Conservation (phyloP, 1,140 invertebrate genomes). For the Orius laevigatus region DNA sequence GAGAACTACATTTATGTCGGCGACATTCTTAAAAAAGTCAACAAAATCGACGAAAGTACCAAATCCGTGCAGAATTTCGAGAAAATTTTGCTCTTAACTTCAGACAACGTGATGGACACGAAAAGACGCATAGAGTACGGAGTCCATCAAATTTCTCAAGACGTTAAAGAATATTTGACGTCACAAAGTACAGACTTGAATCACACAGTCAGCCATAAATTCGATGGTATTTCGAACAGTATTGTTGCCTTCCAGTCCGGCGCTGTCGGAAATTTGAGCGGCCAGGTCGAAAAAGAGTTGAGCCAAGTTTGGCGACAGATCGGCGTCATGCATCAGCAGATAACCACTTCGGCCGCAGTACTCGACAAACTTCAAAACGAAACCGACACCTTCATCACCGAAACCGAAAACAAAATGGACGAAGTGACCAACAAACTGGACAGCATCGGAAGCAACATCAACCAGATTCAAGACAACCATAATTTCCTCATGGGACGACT, state of each 20-base stretch:
- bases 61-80: constrained; percentile 50
- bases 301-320: constrained; percentile 37
- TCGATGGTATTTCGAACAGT: constrained; percentile 47
- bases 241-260: constrained; percentile 58
- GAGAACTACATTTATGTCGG: constrained; percentile 14
- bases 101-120: constrained; percentile 66
- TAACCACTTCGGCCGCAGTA: constrained; percentile 53
- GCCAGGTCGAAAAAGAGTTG: constrained; percentile 64
- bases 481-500: constrained; percentile 69
- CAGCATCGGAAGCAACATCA: constrained; percentile 55
- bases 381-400: constrained; percentile 64
- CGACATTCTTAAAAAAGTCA: constrained; percentile 28
- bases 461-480: constrained; percentile 65
- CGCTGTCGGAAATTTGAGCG: constrained; percentile 54
- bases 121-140: constrained; percentile 72
- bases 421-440: constrained; percentile 63
- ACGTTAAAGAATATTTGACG: constrained; percentile 53
- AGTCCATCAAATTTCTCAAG: constrained; percentile 67
- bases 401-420: constrained; percentile 61
- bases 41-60: constrained; percentile 19
- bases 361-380: constrained; percentile 60
- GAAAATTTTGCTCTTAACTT: constrained; percentile 62
- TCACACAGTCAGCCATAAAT: constrained; percentile 45
- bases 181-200: constrained; percentile 46
- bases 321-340: constrained; percentile 65